Evolutionary conservation across 1,140 invertebrate genomes (phyloP).

Genomic region (Ceratosolen solmsi): DNA sequence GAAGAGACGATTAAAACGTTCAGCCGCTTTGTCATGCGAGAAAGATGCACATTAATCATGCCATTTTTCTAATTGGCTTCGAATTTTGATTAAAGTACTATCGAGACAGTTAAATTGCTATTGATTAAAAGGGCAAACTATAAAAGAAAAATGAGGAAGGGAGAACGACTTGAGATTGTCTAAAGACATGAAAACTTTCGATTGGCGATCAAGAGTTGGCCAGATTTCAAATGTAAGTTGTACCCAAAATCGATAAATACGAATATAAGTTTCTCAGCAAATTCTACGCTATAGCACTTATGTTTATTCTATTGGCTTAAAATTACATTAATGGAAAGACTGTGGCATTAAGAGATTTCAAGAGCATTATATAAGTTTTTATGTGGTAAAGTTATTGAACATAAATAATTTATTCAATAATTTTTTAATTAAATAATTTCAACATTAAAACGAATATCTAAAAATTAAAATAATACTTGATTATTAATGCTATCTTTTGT

Average conservation of each 20-base stretch:
- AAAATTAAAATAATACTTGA: no score
- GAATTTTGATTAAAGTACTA: slow-evolving; percentile 34
- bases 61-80: slow-evolving; percentile 32
- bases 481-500: no score
- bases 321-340: neutral
- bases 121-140: slow-evolving; percentile 14
- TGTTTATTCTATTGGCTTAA: no score
- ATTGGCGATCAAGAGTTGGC: slow-evolving; percentile 16
- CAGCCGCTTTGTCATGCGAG: neutral
- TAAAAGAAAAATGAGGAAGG: neutral
- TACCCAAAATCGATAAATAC: neutral
- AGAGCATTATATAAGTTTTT: neutral
- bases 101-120: slow-evolving; percentile 15
- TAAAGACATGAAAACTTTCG: slow-evolving; percentile 16
- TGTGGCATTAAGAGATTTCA: neutral
- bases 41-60: slow-evolving; percentile 24
- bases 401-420: no score
- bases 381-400: neutral
- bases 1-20: slow-evolving; percentile 18
- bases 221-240: neutral
- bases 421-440: no score
- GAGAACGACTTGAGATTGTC: neutral
- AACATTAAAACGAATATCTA: no score
- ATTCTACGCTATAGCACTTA: neutral
- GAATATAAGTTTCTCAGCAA: neutral